These are phyloP conservation scores for Synergus itoensis DNA, from an alignment of 2,888 invertebrate genomes.

Conservation along the genomic window DNA sequence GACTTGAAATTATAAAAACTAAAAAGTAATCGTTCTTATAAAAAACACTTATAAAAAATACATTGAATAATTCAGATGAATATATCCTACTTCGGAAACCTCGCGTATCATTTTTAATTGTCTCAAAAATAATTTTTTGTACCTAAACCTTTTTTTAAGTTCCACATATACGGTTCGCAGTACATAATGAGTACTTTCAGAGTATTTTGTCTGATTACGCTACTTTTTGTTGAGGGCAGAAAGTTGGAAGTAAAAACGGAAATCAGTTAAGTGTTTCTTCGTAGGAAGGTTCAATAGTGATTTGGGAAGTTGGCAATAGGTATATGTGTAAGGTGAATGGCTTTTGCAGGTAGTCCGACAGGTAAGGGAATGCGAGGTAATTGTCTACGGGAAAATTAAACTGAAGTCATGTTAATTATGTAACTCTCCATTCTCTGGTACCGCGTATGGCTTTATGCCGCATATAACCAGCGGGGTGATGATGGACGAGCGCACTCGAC, in stretches of 20 bases:
- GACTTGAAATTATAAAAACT: neutral
- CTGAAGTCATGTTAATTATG: constrained; percentile 77
- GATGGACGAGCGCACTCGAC: constrained; percentile 70
- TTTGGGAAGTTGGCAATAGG: constrained; percentile 15
- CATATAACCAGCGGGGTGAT: constrained; percentile 65
- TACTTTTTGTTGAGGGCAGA: constrained; percentile 22
- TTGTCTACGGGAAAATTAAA: constrained; percentile 76
- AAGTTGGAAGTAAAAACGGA: constrained; percentile 34
- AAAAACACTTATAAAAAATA: neutral
- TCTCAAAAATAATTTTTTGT: constrained; percentile 18
- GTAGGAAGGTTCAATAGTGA: constrained; percentile 36
- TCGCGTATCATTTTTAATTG: neutral
- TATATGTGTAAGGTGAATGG: constrained; percentile 43
- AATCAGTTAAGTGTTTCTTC: constrained; percentile 38
- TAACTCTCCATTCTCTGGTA: constrained; percentile 66
- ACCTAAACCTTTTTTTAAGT: constrained; percentile 14
- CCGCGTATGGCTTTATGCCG: constrained; percentile 57
- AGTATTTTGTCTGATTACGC: constrained; percentile 27
- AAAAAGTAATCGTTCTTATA: neutral
- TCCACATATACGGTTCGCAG: neutral
- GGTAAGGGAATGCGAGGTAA: constrained; percentile 59
- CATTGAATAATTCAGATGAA: neutral
- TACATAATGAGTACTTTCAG: constrained; percentile 29
- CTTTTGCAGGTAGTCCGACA: constrained; percentile 49
- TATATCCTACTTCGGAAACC: neutral